Evolutionary conservation across 1,140 invertebrate species (phyloP).

Genomic region (Cataglyphis hispanica): DNA sequence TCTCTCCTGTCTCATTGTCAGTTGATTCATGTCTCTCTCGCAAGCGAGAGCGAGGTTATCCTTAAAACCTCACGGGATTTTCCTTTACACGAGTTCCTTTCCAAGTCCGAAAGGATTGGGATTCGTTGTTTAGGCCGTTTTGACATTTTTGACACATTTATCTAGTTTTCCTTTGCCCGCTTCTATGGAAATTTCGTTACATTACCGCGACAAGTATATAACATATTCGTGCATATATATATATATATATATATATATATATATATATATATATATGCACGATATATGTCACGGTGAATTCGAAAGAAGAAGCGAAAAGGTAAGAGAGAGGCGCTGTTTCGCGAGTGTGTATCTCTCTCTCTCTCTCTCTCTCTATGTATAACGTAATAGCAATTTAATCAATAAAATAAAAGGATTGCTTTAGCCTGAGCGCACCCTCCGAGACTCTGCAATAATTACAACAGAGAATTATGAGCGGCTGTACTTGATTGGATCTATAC

Average conservation of each 20-base stretch:
- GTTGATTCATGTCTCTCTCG: constrained; percentile 47
- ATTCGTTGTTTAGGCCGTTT: constrained; percentile 61
- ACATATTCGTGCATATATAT: too few species aligned
- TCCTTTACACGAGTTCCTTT: constrained; percentile 73
- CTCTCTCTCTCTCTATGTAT: constrained; percentile 66
- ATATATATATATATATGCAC: constrained; percentile 21
- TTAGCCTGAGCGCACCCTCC: constrained; percentile 72
- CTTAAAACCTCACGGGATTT: constrained; percentile 75
- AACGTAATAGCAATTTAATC: constrained; percentile 84
- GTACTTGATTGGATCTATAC: constrained; percentile 84
- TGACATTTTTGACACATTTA: constrained; percentile 76
- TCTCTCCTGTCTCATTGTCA: too few species aligned
- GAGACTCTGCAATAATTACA: constrained; percentile 83
- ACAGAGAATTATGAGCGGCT: constrained; percentile 83
- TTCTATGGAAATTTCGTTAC: too few species aligned
- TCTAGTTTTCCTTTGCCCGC: constrained; percentile 70
- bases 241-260: too few species aligned
- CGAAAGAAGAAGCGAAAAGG: background rate
- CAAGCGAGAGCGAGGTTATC: constrained; percentile 72
- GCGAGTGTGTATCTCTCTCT: background rate
- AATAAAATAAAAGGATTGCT: constrained; percentile 83
- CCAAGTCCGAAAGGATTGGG: constrained; percentile 53
- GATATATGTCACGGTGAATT: constrained; percentile 16
- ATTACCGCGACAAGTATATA: too few species aligned
- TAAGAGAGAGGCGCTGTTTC: constrained; percentile 52